phyloP scores from a whole-genome alignment of 2,888 invertebrate genomes.

The Trichopria drosophilae region DNA sequence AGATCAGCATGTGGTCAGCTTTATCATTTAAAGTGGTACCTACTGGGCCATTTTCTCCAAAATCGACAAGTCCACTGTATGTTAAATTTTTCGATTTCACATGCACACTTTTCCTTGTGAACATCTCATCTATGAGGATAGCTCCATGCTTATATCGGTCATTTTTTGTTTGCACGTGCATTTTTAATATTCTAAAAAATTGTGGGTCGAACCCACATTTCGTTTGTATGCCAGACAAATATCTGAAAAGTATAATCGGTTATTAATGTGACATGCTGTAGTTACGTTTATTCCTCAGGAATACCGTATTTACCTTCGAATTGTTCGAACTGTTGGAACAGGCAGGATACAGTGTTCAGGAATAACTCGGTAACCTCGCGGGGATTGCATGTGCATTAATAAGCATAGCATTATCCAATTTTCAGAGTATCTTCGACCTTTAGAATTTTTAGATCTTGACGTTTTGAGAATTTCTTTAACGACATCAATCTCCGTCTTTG shows the following conservation, averaged over 20 bases:
- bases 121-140: slow-evolving; percentile 8
- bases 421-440: background rate
- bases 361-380: slow-evolving; percentile 8
- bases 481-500: background rate
- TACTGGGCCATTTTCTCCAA: slow-evolving; percentile 6
- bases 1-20: slow-evolving; percentile 5
- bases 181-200: slow-evolving; percentile 5
- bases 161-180: background rate
- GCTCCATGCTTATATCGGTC: slow-evolving; percentile 9
- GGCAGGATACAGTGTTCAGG: slow-evolving; percentile 6
- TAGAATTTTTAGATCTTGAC: background rate
- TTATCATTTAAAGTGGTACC: slow-evolving; percentile 4
- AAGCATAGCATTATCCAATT: background rate
- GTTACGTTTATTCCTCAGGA: too few relatives aligned
- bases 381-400: slow-evolving; percentile 13
- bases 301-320: slow-evolving; percentile 15
- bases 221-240: slow-evolving; percentile 1
- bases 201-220: slow-evolving; percentile 9
- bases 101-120: slow-evolving; percentile 5
- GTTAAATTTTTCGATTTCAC: slow-evolving; percentile 3
- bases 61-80: slow-evolving; percentile 9
- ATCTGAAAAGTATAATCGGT: background rate
- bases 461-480: slow-evolving; percentile 10
- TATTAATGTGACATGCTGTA: too few relatives aligned
- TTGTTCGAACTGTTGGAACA: slow-evolving; percentile 15